Evolutionary conservation across 2,888 invertebrate species (phyloP).

Genomic region (Pinctada fucata): DNA sequence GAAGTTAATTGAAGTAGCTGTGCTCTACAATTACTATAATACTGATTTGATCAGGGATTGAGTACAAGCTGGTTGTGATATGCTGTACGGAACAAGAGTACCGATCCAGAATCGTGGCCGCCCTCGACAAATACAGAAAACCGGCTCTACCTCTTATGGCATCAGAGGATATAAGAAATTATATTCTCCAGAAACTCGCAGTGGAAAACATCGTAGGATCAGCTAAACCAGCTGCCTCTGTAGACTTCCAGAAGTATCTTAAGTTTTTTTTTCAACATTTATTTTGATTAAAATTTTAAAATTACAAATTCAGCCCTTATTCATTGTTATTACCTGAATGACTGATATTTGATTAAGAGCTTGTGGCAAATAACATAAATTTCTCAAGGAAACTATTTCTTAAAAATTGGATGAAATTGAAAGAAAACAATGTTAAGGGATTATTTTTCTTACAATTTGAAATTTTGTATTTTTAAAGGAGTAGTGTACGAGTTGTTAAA

Average conservation of each 20-base stretch:
- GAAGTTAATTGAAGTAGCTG: too few relatives aligned
- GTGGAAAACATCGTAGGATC: not conserved
- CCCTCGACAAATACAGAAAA: slow-evolving; percentile 58
- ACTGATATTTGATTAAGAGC: too few relatives aligned
- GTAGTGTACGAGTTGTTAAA: slow-evolving; percentile 59
- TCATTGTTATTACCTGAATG: too few relatives aligned
- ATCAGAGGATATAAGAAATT: slow-evolving; percentile 39
- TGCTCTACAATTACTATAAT: not conserved
- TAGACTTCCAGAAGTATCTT: slow-evolving; percentile 48
- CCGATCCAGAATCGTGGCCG: slow-evolving; percentile 64
- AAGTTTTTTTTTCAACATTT: too few relatives aligned
- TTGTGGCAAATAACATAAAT: too few relatives aligned
- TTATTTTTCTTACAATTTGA: too few relatives aligned
- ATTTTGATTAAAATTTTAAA: not conserved
- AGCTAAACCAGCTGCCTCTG: slow-evolving; percentile 37
- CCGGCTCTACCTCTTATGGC: slow-evolving; percentile 40
- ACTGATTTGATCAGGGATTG: slow-evolving; percentile 18
- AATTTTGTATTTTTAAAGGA: slow-evolving; percentile 40
- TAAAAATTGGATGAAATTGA: too few relatives aligned
- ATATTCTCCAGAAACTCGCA: slow-evolving; percentile 49
- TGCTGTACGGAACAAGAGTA: slow-evolving; percentile 67
- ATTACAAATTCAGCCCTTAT: too few relatives aligned
- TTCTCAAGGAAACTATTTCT: too few relatives aligned
- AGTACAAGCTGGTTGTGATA: slow-evolving; percentile 61
- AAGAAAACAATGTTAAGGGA: too few relatives aligned